phyloP scores from a whole-genome alignment of 2,797 vertebrate genomes.

The Meriones psammophilus region DNA sequence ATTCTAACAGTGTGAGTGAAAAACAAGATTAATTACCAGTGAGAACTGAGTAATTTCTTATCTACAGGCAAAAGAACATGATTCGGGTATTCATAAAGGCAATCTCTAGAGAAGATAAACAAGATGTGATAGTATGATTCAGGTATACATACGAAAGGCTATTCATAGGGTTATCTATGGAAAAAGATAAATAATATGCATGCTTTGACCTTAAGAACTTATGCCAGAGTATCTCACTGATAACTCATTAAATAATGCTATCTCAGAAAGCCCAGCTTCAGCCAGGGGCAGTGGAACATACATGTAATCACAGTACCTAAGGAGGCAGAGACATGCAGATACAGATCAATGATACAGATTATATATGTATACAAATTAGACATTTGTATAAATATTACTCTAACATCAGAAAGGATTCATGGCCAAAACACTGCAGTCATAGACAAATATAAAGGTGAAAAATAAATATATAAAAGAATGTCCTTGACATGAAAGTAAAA shows the following conservation, averaged over 20 bases:
- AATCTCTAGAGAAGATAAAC: slow-evolving; percentile 89
- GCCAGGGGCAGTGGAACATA: no score
- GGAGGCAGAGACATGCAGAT: not conserved
- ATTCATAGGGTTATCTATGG: not conserved
- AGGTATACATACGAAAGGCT: not conserved
- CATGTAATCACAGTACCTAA: no score
- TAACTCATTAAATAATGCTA: slow-evolving; percentile 16
- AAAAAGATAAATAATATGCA: not conserved
- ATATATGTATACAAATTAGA: not conserved
- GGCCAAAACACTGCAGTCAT: not conserved
- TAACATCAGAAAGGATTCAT: not conserved
- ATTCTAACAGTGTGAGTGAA: not conserved
- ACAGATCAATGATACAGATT: not conserved
- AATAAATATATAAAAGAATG: not conserved
- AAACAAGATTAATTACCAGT: slow-evolving; percentile 87
- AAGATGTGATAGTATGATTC: slow-evolving; percentile 36
- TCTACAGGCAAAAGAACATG: slow-evolving; percentile 93
- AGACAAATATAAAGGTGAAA: no score
- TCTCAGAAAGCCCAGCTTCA: not conserved
- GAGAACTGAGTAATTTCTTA: slow-evolving; percentile 93
- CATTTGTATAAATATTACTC: not conserved
- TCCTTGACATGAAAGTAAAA: not conserved
- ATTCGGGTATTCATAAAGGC: slow-evolving; percentile 93
- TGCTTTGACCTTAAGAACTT: slow-evolving; percentile 56
- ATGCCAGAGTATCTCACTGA: slow-evolving; percentile 20